A percentile compares a stretch with the other conserved stretches of the same genome.
Evolutionary conservation across 2,888 invertebrate genomes (phyloP).

Genomic region (Balanococcus diminutus): DNA sequence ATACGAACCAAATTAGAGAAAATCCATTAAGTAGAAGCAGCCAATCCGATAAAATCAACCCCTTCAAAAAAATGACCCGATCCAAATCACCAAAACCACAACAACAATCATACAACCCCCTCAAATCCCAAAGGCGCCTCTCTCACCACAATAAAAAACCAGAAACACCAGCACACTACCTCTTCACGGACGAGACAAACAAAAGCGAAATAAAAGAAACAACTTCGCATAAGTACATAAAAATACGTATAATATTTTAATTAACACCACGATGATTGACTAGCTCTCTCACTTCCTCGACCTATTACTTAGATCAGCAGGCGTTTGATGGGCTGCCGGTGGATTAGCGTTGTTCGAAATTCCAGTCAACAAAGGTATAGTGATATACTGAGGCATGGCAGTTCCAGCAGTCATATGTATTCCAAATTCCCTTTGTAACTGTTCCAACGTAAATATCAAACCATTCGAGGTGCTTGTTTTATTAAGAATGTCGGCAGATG

Average conservation of each 20-base stretch:
- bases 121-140: no score
- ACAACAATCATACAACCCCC: no score
- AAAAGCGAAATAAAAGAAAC: not conserved
- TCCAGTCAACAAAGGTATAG: constrained; percentile 49
- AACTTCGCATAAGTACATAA: not conserved
- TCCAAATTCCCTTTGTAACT: constrained; percentile 52
- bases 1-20: no score
- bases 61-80: no score
- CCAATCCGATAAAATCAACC: no score
- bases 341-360: constrained; percentile 50
- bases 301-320: constrained; percentile 57
- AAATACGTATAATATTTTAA: not conserved
- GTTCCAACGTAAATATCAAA: constrained; percentile 50
- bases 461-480: constrained; percentile 11
- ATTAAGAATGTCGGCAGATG: not conserved
- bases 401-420: constrained; percentile 27
- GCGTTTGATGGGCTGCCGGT: constrained; percentile 57
- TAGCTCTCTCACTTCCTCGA: constrained; percentile 50
- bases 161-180: no score
- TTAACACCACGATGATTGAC: constrained; percentile 26
- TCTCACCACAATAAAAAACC: not conserved
- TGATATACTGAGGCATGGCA: constrained; percentile 48
- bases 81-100: no score
- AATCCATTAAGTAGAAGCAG: no score
- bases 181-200: not conserved